A percentile compares a stretch with the other conserved stretches of the same genome.
phyloP scores from a whole-genome alignment of 2,797 vertebrate genomes.

The Emydoidea blandingii region DNA sequence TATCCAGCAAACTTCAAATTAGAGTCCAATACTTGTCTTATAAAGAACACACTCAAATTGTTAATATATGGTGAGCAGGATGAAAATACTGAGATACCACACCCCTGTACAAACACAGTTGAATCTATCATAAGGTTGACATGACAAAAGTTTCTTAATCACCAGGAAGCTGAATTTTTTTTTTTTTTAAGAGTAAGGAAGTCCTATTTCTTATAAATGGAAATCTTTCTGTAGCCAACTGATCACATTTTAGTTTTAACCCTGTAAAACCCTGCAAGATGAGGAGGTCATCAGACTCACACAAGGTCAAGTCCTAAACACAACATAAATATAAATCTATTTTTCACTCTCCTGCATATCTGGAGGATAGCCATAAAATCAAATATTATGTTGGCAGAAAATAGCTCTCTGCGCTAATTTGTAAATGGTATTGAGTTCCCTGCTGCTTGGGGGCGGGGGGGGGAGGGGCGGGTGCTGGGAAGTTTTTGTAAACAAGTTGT shows the following conservation, averaged over 20 bases:
- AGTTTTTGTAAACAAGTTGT: background rate
- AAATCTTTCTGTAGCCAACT: background rate
- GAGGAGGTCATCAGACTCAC: background rate
- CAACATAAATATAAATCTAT: background rate
- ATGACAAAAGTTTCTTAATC: background rate
- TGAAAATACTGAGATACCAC: background rate
- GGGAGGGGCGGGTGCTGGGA: accelerated
- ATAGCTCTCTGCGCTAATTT: background rate
- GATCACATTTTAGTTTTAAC: accelerated
- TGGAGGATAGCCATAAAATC: background rate
- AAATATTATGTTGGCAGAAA: background rate
- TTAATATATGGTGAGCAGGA: background rate
- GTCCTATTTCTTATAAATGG: background rate
- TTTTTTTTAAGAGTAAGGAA: background rate
- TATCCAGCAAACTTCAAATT: background rate
- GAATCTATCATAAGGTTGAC: background rate
- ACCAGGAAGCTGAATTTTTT: background rate
- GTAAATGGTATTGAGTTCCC: accelerated
- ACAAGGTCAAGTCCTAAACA: background rate
- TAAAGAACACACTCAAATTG: background rate
- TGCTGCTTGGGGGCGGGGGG: accelerated
- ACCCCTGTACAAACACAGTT: background rate
- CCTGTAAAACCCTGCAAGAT: background rate
- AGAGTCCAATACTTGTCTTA: background rate
- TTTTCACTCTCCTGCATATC: background rate